Evolutionary conservation across 2,797 vertebrate genomes (phyloP).

Genomic region (Anguilla pacifica): DNA sequence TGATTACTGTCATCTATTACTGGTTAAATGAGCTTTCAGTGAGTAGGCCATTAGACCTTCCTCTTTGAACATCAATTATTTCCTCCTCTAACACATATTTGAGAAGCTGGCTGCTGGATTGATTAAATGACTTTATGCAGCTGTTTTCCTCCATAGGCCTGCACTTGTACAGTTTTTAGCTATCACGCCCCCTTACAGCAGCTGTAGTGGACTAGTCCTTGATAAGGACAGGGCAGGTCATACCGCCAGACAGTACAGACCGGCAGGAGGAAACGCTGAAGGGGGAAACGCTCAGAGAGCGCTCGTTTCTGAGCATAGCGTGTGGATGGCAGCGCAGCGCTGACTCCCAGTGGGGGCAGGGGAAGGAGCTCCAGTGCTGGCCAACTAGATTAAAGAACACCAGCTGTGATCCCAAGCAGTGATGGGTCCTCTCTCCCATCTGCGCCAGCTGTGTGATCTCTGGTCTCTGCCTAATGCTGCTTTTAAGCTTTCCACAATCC

Average conservation of each 20-base stretch:
- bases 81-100: neutral
- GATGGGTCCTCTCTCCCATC: neutral
- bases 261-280: neutral
- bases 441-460: slow-evolving; percentile 36
- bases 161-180: neutral
- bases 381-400: slow-evolving; percentile 45
- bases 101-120: slow-evolving; percentile 5
- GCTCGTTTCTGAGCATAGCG: neutral
- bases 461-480: slow-evolving; percentile 24
- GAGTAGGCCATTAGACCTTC: slow-evolving; percentile 4
- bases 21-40: slow-evolving; percentile 12
- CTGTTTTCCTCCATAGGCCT: neutral
- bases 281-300: neutral
- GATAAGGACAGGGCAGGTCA: neutral
- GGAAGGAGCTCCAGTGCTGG: slow-evolving; percentile 15
- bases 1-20: neutral
- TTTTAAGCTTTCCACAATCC: neutral
- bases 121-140: neutral
- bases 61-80: neutral
- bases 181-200: neutral
- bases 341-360: neutral
- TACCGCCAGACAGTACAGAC: slow-evolving; percentile 4
- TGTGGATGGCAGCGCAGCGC: neutral
- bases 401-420: slow-evolving; percentile 29
- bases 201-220: neutral